Evolutionary conservation across 2,113 vertebrate species (phyloP), one percentile per base, ranked within the genome.

Genomic region (Hemibagrus wyckioides): DNA sequence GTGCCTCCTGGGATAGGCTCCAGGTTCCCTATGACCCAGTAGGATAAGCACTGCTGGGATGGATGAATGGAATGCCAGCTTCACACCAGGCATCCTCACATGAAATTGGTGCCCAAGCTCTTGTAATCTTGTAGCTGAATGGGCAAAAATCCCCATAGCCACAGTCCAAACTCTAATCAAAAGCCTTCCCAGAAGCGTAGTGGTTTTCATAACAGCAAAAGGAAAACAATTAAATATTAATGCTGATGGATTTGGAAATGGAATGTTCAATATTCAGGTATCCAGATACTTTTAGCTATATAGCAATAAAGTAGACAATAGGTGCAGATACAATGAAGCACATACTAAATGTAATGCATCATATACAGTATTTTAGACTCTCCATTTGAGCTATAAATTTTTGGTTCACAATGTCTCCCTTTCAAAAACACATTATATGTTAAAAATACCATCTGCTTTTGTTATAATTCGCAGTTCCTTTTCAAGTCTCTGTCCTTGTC

Each of bases 381-480:
- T 30, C 11, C 8, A 73, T 73, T 73, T 39, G 21, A 73, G 21
- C 3, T 10, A 39, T 41, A 41, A 41, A 11, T 41, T 36, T 69
- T 36, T 33, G 57, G 23, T 59, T 33, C 13, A 33, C n/a, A 8
- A 33, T 67, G 13, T 11, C 1, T 75, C 21, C 15, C 3, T 41
- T 73, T 9, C 19, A 1, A 41, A 41, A 7, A 41, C 0, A 13
- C 10, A 73, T 23, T 75, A 10, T 14, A 44, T 44, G 10, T 44
- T 75, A 21, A 28, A 21, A 75, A n/a, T 9, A 75, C 71, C 71
- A 75, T 75, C 67, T 75, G 73, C 6, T 76, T 48, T 76, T 76
- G 44, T n/a, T 50, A 28, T 76, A 48, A 1, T 50, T 76, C 25
- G 48, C 25, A 50, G 25, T n/a, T 48, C 44, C 25, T n/a, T n/a